A percentile compares a stretch with the other conserved stretches of the same genome.
These are phyloP conservation scores for Antitype chi DNA, from an alignment of 2,888 invertebrate species.

Conservation along the genomic window DNA sequence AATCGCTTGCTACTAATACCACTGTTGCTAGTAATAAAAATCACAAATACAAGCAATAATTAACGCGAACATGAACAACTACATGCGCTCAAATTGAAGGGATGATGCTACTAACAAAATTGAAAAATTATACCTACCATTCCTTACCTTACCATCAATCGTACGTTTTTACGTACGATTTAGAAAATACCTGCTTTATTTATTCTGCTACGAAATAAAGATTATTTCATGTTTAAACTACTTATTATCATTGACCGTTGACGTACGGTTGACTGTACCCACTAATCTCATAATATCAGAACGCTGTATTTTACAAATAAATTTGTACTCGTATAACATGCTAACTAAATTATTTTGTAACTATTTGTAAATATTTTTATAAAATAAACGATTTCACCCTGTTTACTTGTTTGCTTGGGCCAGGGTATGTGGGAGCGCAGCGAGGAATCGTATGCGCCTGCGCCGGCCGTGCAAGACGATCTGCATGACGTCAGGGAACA, in stretches of 20 bases:
- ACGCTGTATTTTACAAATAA: neutral
- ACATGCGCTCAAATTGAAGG: neutral
- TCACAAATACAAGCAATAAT: too few species aligned
- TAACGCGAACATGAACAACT: neutral
- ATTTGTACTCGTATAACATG: neutral
- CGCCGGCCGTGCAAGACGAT: constrained; percentile 76
- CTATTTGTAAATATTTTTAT: neutral
- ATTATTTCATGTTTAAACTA: neutral
- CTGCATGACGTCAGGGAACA: constrained; percentile 79
- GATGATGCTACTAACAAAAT: neutral
- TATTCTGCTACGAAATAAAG: neutral
- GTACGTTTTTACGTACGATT: neutral
- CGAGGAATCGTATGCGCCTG: constrained; percentile 72
- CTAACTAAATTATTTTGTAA: constrained; percentile 1
- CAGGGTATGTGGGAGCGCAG: constrained; percentile 84
- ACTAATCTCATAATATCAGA: neutral
- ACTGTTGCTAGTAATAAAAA: constrained; percentile 1
- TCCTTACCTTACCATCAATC: neutral
- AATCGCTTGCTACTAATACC: neutral
- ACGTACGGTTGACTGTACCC: neutral
- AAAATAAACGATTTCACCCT: constrained; percentile 11
- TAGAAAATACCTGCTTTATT: neutral
- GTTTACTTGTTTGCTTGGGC: constrained; percentile 44
- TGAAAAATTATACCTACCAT: neutral
- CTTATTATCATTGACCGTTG: neutral